phyloP scores from a whole-genome alignment of 1,140 invertebrate species.

The Cylas formicarius region DNA sequence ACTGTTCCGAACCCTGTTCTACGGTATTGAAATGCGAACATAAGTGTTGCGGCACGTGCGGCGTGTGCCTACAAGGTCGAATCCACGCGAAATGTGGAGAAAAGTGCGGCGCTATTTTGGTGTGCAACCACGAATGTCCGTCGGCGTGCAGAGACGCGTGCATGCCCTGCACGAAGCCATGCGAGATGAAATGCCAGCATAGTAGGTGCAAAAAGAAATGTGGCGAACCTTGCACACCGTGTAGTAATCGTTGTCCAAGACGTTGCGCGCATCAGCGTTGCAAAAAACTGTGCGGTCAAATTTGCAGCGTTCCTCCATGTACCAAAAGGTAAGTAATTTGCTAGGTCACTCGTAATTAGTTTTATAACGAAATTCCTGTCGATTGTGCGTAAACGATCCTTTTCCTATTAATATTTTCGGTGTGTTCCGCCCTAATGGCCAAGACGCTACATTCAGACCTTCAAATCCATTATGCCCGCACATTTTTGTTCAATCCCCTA shows the following conservation, averaged over 20 bases:
- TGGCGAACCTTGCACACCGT: slow-evolving; percentile 49
- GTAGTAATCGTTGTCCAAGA: slow-evolving; percentile 43
- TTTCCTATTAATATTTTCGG: too few species aligned
- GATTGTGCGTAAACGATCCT: too few species aligned
- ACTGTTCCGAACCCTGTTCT: slow-evolving; percentile 46
- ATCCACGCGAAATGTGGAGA: slow-evolving; percentile 55
- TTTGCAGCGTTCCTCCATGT: slow-evolving; percentile 44
- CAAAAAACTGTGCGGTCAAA: slow-evolving; percentile 47
- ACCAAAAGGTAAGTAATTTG: slow-evolving; percentile 8
- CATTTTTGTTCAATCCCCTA: too few species aligned
- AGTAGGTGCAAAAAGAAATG: slow-evolving; percentile 50
- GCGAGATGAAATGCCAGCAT: slow-evolving; percentile 52
- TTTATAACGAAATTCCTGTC: too few species aligned
- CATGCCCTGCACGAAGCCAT: slow-evolving; percentile 53
- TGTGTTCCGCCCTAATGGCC: too few species aligned
- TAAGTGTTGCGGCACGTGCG: slow-evolving; percentile 53
- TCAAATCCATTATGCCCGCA: too few species aligned
- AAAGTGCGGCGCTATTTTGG: slow-evolving; percentile 49
- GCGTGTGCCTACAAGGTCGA: slow-evolving; percentile 51
- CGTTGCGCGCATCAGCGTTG: slow-evolving; percentile 45
- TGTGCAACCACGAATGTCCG: slow-evolving; percentile 62
- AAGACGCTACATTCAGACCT: too few species aligned
- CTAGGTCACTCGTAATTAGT: too few species aligned
- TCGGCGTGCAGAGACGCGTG: slow-evolving; percentile 53
- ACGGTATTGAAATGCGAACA: slow-evolving; percentile 49